Percentiles rank a stretch among this genome's conserved stretches.
These are phyloP conservation scores for Nomada hirtipes DNA, from an alignment of 2,888 invertebrate genomes.

Conservation along the genomic window DNA sequence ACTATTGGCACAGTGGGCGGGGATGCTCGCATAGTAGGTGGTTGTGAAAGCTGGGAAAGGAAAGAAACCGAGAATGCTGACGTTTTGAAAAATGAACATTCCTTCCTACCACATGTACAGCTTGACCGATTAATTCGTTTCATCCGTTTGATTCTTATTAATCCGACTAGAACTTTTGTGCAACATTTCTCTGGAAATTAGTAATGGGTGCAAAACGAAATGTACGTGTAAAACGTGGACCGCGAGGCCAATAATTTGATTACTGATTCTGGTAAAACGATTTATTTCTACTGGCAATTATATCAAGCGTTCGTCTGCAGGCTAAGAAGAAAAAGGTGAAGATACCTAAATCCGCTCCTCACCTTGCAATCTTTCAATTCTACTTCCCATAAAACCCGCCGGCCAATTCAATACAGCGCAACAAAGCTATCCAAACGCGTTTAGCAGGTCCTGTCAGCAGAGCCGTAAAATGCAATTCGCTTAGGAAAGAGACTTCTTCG, in stretches of 20 bases:
- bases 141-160: not conserved
- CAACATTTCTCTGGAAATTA: not conserved
- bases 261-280: too few relatives aligned
- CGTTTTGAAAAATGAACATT: not conserved
- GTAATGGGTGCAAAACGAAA: not conserved
- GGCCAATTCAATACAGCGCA: not conserved
- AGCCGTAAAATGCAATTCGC: not conserved
- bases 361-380: too few relatives aligned
- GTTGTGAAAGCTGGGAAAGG: not conserved
- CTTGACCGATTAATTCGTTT: constrained; percentile 13
- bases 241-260: too few relatives aligned
- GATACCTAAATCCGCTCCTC: not conserved
- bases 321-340: too few relatives aligned
- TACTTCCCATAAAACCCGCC: not conserved
- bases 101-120: not conserved
- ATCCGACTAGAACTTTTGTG: not conserved
- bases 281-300: too few relatives aligned
- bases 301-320: too few relatives aligned
- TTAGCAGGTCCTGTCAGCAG: constrained; percentile 2
- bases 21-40: not conserved
- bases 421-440: not conserved
- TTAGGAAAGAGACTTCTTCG: too few relatives aligned
- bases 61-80: not conserved
- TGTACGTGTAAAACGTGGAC: too few relatives aligned
- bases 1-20: constrained; percentile 29